Evolutionary conservation across 2,113 vertebrate genomes (phyloP), one percentile per base, ranked within the genome.

Genomic region (Calyptommatus sinebrachiatus): DNA sequence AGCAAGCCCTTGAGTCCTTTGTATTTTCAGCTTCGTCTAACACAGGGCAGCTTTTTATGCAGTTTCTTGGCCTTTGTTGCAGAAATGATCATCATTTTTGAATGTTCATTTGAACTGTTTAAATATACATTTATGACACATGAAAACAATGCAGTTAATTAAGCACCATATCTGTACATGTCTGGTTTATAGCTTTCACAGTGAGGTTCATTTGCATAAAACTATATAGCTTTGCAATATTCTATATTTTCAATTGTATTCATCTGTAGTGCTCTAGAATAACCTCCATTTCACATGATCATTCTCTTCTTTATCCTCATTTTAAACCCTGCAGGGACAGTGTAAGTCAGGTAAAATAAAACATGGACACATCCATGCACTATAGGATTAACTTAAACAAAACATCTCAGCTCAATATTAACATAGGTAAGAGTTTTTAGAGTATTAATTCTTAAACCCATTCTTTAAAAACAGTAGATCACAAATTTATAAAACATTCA

Each of bases 91-190:
- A 53, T n/a, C 65, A 76, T 24, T 76, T 70, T 50, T 70, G 53
- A 73, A 21, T 70, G 35, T 12, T 76, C 48, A 69, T 28, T 75
- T 61, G 53, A 76, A 28, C 57, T 26, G 53, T 76, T 75, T 81
- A 81, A 69, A 81, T 81, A 81, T 70, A 76, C 35, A 70, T 70
- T 28, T 16, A 69, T 48, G 73, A 75, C 53, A 81, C 35, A 24
- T 68, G 35, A 70, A 81, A 81, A 75, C 72, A 81, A 81, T 75
- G 46, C 79, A 70, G n/a, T 66, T 81, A 81, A 76, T 81, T 81
- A 76, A 41, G 66, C 46, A 70, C 75, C 65, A 75, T 81, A n/a
- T 75, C 65, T 48, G n/a, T 76, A 46, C 35, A 69, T 61, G 26
- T 29, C 35, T 70, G 72, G 65, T 8, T 76, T 75, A 69, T 20